Conservation (phyloP, 2,797 vertebrate species). For the Pseudochirops corinnae region DNA sequence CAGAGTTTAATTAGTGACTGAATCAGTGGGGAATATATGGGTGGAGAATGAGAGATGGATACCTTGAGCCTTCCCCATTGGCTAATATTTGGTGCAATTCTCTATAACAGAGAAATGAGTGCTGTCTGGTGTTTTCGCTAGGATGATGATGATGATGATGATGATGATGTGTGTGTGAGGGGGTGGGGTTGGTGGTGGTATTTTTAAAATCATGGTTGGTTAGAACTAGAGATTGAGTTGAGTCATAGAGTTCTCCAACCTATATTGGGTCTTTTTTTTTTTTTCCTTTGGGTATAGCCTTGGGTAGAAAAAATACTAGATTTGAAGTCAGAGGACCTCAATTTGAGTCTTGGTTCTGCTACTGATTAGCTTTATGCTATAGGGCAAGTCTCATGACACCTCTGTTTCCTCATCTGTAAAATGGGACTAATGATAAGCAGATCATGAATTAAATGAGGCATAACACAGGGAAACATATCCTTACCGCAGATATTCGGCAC, state of each 20-base stretch:
- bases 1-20: not conserved
- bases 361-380: not conserved
- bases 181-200: not conserved
- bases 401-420: not conserved
- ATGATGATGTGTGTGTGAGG: too few species aligned
- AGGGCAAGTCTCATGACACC: not conserved
- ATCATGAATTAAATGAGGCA: not conserved
- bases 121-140: not conserved
- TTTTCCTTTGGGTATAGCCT: not conserved
- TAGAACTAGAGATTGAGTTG: not conserved
- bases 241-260: not conserved
- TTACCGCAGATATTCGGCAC: not conserved
- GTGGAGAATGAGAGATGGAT: not conserved
- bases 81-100: not conserved
- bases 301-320: not conserved
- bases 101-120: not conserved
- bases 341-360: not conserved
- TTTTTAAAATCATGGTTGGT: not conserved
- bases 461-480: not conserved
- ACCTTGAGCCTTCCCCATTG: not conserved
- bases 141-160: not conserved
- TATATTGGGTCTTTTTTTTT: not conserved
- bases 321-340: not conserved
- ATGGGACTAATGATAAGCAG: not conserved
- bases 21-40: not conserved